Evolutionary conservation across 2,797 vertebrate species (phyloP), one percentile per base, ranked within the genome.

Genomic region (Ceryle rudis): DNA sequence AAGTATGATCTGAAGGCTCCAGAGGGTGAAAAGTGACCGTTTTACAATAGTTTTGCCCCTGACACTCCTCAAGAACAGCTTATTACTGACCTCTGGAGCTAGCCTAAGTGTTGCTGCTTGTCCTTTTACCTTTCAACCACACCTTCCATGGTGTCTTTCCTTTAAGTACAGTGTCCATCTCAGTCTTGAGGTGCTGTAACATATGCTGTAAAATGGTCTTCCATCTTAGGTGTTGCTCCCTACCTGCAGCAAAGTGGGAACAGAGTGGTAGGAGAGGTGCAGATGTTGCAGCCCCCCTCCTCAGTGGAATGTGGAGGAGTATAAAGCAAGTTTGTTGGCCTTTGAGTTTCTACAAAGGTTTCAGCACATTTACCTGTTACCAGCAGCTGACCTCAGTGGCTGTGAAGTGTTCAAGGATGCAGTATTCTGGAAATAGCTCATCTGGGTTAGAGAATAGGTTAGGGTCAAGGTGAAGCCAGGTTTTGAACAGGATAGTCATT

Each of bases 211-310:
- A 70, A 54, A 65, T 10, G 7, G 4, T 57, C 20, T 46, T 67
- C 15, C 0, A 0, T 58, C 17, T 33, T 62, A 19, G 6, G 2
- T 17, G 29, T 35, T 77, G 37, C 26, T 78, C 3, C 28, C 31
- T 15, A 31, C 17, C 11, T 77, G 8, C 14, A 49, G 13, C 31
- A 21, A 7, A 9, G 16, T 29, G 26, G 41, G 44, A 57, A 19
- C 2, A 6, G 22, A 20, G 29, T 51, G 46, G 10, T 44, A 31
- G 31, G 41, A 44, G 29, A 33, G 9, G 21, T 80, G 51, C 21
- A 29, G 55, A 5, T 58, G 25, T 60, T 70, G 47, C 82, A 85
- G 20, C 9, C 26, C 3, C 28, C 10, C 1, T 51, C 17, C 25
- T 51, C 41, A 21, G 26, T 42, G 57, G 26, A 65, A 26, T 3